Conservation (phyloP, 2,113 vertebrate species). For the Trogon surrucura region DNA sequence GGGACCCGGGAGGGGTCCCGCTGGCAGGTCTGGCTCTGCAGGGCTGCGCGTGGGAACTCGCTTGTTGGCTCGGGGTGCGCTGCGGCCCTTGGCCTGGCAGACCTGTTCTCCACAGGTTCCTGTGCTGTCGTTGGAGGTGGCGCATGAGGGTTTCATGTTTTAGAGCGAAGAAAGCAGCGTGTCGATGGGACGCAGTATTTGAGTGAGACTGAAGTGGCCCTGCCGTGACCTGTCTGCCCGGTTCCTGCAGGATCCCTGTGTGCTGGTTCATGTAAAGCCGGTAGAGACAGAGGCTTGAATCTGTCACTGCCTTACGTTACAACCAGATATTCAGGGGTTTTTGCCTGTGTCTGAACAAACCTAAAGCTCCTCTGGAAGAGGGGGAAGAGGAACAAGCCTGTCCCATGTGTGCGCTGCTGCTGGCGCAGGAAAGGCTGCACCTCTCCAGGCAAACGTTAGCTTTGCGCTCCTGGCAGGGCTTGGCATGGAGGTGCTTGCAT, state of each 20-base stretch:
- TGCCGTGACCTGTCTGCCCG: neutral
- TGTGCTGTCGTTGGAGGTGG: neutral
- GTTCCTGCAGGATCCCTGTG: neutral
- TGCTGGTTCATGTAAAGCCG: neutral
- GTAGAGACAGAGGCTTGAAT: neutral
- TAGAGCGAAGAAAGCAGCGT: neutral
- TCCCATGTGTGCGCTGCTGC: neutral
- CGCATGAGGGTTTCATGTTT: neutral
- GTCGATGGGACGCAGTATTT: neutral
- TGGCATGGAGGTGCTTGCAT: neutral
- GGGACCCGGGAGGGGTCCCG: neutral
- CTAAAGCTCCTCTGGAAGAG: neutral
- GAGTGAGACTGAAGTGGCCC: neutral
- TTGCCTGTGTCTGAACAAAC: neutral
- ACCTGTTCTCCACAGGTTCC: neutral
- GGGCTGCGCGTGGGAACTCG: fast-evolving
- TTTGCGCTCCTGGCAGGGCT: neutral
- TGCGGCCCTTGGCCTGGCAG: fast-evolving
- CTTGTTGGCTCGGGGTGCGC: fast-evolving
- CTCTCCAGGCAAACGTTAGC: neutral
- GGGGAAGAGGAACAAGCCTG: neutral
- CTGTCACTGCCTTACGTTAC: neutral
- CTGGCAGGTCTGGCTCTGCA: fast-evolving
- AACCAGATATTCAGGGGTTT: neutral
- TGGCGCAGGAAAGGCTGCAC: neutral